Percentiles rank a stretch among this genome's conserved stretches.
Conservation (phyloP, 2,888 invertebrate species). For the Malthinus seriepunctatus region DNA sequence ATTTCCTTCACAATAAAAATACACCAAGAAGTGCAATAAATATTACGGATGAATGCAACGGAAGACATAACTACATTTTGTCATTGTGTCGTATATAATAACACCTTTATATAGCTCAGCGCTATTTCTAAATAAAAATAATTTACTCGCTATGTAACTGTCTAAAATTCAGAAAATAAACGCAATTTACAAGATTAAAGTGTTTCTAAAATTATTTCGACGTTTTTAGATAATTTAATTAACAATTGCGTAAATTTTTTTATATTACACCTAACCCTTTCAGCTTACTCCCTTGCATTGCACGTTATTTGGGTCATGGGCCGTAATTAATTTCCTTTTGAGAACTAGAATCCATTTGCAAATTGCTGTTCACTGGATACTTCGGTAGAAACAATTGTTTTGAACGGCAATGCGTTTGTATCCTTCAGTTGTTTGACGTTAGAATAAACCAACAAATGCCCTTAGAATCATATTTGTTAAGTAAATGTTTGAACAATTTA, state of each 20-base stretch:
- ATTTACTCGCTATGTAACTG: background rate
- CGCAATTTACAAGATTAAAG: no score
- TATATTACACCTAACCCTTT: background rate
- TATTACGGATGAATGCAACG: conserved; percentile 39
- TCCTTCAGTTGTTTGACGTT: conserved; percentile 2
- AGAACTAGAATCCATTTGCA: conserved; percentile 11
- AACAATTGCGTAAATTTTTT: no score
- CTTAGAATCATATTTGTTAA: background rate
- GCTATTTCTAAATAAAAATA: background rate
- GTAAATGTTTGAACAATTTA: no score
- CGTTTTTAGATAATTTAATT: no score
- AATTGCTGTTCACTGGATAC: conserved; percentile 11
- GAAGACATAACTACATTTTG: conserved; percentile 35
- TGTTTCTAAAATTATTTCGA: no score
- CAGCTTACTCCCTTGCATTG: background rate
- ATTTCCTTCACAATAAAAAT: conserved; percentile 44
- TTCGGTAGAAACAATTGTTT: conserved; percentile 3
- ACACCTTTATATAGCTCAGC: background rate
- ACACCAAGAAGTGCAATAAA: conserved; percentile 42
- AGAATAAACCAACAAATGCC: background rate
- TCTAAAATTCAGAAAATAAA: background rate
- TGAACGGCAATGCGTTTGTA: conserved; percentile 4
- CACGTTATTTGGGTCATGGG: conserved; percentile 9
- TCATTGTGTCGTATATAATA: conserved; percentile 32
- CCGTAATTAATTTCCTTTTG: conserved; percentile 17